Base-by-base conservation (phyloP, 2,797 vertebrate genomes). In the Toxotes lorentzi region DNA sequence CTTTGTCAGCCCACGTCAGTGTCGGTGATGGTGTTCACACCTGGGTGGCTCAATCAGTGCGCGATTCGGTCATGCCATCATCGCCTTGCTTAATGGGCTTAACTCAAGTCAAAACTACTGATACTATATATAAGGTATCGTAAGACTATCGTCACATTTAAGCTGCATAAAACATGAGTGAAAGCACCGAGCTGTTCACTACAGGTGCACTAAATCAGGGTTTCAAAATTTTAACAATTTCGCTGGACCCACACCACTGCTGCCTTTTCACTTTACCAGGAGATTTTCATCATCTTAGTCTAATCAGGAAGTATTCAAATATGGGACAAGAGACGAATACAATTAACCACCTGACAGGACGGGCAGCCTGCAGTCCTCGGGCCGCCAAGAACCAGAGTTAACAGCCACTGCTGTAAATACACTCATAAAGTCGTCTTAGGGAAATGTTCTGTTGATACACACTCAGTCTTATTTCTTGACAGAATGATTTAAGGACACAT, bases 401-500 rank as follows among this genome's bases (percentile, higher is more conserved):
- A 58, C 24, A 66, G 11, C 51, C 21, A 16, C 50, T 43, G 58
- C 70, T 66, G 38, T 51, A 77, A 69, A 81, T 54, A 57, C 23
- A n/a, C 60, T 51, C 65, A 50, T 35, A 65, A 47, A 58, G 56
- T 41, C 24, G 40, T 69, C 75, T 69, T 7, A 40, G 32, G 53
- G 45, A 56, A 85, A 63, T 34, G 40, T 24, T 24, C 70, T 73
- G 64, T 47, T 66, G 43, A 62, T 27, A n/a, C 60, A 53, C 7
- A 64, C 32, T 23, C 51, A 63, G 27, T 14, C 41, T 56, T 40
- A 60, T 21, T 51, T 61, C 57, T 35, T 80, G 73, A 87, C 50
- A 51, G 61, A 56, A 27, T 86, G 77, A 89, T 88, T 88, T 87
- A 79, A 91, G 77, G 73, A 86, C 73, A 87, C 86, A 76, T 68